phyloP scores from a whole-genome alignment of 2,888 invertebrate genomes.

The Drosophila pseudotalamancana region DNA sequence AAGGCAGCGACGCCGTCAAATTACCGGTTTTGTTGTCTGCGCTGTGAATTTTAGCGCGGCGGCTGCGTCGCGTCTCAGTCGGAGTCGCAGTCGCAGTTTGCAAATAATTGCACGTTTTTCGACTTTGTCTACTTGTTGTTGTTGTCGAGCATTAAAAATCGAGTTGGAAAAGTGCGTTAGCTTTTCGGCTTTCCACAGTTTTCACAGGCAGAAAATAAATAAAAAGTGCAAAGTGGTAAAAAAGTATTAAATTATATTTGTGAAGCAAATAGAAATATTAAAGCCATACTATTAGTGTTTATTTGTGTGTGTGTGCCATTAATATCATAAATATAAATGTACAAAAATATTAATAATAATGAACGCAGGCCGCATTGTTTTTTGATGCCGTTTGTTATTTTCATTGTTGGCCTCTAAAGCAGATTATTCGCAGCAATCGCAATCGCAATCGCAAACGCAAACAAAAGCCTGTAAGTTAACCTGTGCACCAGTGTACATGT shows the following conservation, averaged over 20 bases:
- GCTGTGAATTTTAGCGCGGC: conserved; percentile 65
- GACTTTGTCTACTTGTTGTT: conserved; percentile 21
- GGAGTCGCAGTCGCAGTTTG: conserved; percentile 29
- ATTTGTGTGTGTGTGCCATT: conserved; percentile 31
- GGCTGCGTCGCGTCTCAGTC: conserved; percentile 31
- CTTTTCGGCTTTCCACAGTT: conserved; percentile 42
- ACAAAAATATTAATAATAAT: conserved; percentile 13
- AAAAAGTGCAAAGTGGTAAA: conserved; percentile 34
- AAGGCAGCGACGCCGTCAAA: conserved; percentile 49
- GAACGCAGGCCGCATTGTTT: conserved; percentile 34
- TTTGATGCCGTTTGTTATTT: conserved; percentile 22
- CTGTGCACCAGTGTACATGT: conserved; percentile 12
- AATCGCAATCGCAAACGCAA: conserved; percentile 43
- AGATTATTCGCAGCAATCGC: conserved; percentile 61
- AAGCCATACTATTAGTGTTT: conserved; percentile 25
- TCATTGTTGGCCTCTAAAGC: conserved; percentile 56
- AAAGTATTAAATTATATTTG: conserved; percentile 13
- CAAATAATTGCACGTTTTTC: conserved; percentile 65
- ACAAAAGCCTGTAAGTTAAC: conserved; percentile 67
- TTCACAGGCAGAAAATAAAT: conserved; percentile 3
- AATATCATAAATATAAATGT: conserved; percentile 23
- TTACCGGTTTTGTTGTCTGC: conserved; percentile 71
- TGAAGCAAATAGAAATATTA: conserved; percentile 11
- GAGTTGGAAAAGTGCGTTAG: conserved; percentile 73
- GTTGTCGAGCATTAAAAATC: conserved; percentile 32